A percentile compares a stretch with the other conserved stretches of the same genome.
Conservation (phyloP, 2,113 vertebrate species). For the human (Homo sapiens) region GRCh38 chr3:180015501-180016000, state of each 20-base stretch:
- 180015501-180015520: not conserved
- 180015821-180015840: not conserved
- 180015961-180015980: conserved; percentile 27
- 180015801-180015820: not conserved
- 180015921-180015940: not conserved
- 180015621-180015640: not conserved
- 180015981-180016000: not conserved
- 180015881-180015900: not conserved
- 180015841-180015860: not conserved
- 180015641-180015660: not conserved
- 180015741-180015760: not conserved
- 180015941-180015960: not conserved
- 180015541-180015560: not conserved
- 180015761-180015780: not conserved
- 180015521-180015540: not conserved
- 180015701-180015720: not conserved
- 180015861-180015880: not conserved
- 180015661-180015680: not conserved
- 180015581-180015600: not conserved
- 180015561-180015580: not conserved
- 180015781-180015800: not conserved
- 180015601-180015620: not conserved
- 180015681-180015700: not conserved
- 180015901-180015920: not conserved
- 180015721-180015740: not conserved